Percentiles rank a stretch among this genome's conserved stretches.
Evolutionary conservation across 2,113 vertebrate species (phyloP).

Genomic region (Collichthys lucidus): DNA sequence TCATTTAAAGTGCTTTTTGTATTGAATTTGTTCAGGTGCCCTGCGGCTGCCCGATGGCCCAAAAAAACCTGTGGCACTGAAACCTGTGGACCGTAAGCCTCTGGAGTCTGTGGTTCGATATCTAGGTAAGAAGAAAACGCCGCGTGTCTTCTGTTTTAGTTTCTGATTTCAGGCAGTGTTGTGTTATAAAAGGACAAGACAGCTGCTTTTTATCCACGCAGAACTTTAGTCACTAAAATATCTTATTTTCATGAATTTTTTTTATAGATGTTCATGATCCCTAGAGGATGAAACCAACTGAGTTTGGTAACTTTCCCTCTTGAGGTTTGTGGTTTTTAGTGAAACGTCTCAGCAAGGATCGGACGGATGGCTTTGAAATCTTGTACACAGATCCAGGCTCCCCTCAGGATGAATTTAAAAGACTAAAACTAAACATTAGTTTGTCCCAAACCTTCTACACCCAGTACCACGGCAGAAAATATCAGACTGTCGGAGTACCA

Average conservation of each 20-base stretch:
- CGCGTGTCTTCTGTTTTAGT: background rate
- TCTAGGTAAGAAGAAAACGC: conserved; percentile 85
- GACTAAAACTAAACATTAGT: too few species aligned
- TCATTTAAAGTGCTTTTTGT: background rate
- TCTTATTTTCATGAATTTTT: too few species aligned
- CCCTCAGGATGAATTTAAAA: too few species aligned
- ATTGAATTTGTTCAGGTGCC: conserved; percentile 84
- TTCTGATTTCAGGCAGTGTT: background rate
- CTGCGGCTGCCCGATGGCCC: conserved; percentile 90
- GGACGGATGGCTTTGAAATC: too few species aligned
- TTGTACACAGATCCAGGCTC: too few species aligned
- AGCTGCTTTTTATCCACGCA: too few species aligned
- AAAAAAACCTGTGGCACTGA: conserved; percentile 88
- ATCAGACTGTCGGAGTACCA: too few species aligned
- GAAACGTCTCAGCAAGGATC: background rate
- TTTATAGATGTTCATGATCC: too few species aligned
- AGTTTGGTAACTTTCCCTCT: background rate
- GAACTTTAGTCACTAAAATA: too few species aligned
- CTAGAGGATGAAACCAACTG: background rate
- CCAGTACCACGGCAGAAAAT: too few species aligned
- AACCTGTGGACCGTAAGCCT: conserved; percentile 92
- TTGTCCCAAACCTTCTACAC: too few species aligned
- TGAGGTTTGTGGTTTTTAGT: background rate
- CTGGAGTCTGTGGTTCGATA: conserved; percentile 95
- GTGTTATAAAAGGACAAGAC: too few species aligned